Evolutionary conservation across 2,113 vertebrate species (phyloP), one percentile per base, ranked within the genome.

Genomic region (Marmota monax): DNA sequence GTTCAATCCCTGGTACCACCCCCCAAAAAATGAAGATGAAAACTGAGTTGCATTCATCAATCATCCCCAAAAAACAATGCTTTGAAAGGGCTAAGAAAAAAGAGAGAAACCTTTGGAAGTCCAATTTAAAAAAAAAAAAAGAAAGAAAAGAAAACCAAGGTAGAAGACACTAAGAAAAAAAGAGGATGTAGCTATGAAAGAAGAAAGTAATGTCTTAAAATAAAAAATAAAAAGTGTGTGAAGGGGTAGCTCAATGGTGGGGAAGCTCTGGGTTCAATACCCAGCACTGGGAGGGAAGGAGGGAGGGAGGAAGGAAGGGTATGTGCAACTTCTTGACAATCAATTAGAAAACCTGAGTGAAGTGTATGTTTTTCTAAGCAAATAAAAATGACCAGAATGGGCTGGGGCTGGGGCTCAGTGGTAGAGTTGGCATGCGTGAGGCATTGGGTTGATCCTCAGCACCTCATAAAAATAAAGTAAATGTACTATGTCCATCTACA

Each of bases 321-420:
- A 2, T 56, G 6, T n/a, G 20, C 16, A n/a, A 39, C n/a, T 69
- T 95, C 69, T 86, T n/a, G n/a, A 37, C 56, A 69, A 20, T 39
- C 53, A 25, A 37, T 63, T 69, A 37, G 72, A 84, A 88, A 72
- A 78, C 32, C 25, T 34, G 56, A 14, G 20, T 53, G 42, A 92
- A 63, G n/a, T 53, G 8, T 18, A 25, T 77, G 53, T 56, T 69
- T 94, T 88, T 48, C 10, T 51, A 72, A 92, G 13, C 88, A 65
- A 88, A 37, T 83, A 45, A 77, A 96, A 65, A 63, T 56, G 18
- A 88, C 76, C 76, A 27, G 87, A 69, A 77, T 77, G 70, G 29
- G 27, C 77, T 94, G 45, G 8, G 7, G 45, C 45, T 45, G 45
- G 45, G 45, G 8, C 7, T 45, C 45, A 45, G 45, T 45, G 45